phyloP scores from a whole-genome alignment of 2,113 vertebrate species.

The Eleginops maclovinus region DNA sequence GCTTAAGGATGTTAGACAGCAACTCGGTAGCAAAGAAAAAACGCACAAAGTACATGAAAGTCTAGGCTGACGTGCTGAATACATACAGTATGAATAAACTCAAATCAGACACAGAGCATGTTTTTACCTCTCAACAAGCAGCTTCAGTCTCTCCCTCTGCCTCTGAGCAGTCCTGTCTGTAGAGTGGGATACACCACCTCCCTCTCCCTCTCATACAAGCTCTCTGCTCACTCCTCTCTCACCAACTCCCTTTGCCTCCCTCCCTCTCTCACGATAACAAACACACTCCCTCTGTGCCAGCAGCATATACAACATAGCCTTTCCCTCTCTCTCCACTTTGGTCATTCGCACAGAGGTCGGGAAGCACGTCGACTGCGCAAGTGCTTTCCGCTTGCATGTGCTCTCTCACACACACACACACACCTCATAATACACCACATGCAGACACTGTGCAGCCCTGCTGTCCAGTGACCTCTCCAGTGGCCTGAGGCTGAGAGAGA shows the following conservation, averaged over 20 bases:
- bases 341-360: constrained; percentile 23
- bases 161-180: constrained; percentile 67
- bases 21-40: constrained; percentile 1
- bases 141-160: constrained; percentile 70
- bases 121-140: constrained; percentile 79
- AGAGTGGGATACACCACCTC: constrained; percentile 59
- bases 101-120: constrained; percentile 29
- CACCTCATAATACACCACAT: constrained; percentile 28
- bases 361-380: constrained; percentile 17
- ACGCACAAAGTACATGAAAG: constrained; percentile 3
- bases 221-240: constrained; percentile 50
- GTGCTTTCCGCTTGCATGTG: constrained; percentile 35
- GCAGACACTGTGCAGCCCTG: constrained; percentile 31
- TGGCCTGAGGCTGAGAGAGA: constrained; percentile 30
- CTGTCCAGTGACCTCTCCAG: constrained; percentile 54
- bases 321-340: constrained; percentile 35
- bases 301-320: constrained; percentile 51
- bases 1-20: constrained; percentile 16
- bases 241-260: constrained; percentile 43
- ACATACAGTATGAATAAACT: background rate
- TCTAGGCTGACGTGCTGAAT: background rate
- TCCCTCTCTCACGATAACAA: constrained; percentile 43
- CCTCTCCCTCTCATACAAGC: constrained; percentile 31
- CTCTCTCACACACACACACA: constrained; percentile 6
- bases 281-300: constrained; percentile 47